Percentiles rank a stretch among this genome's conserved stretches.
Conservation (phyloP, 2,113 vertebrate species). For the Pluvianellus socialis region DNA sequence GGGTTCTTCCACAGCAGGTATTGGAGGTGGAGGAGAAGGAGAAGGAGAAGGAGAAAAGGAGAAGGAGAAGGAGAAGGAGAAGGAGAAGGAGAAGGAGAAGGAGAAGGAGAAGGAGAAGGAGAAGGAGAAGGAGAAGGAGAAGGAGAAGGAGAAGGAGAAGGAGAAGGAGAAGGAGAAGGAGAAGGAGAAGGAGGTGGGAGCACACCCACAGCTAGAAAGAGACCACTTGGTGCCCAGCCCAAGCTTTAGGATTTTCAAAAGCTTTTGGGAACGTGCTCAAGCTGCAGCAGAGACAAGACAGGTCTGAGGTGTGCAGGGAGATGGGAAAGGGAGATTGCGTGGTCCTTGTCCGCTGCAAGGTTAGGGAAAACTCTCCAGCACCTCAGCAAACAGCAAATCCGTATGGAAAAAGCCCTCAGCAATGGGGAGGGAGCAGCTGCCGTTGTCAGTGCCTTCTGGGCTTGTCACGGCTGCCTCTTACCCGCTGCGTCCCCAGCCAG, state of each 20-base stretch:
- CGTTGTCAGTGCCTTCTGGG: conserved; percentile 6
- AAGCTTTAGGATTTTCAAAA: neutral
- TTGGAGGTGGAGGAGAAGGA: too few relatives aligned
- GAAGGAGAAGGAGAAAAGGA: too few relatives aligned
- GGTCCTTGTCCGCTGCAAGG: neutral
- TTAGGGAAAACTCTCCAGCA: neutral
- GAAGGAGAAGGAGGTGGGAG: neutral
- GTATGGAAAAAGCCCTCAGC: neutral
- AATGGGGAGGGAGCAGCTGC: conserved; percentile 44
- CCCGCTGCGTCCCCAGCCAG: neutral
- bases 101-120: neutral
- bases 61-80: neutral
- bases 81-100: neutral
- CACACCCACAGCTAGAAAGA: neutral
- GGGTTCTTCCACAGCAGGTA: neutral
- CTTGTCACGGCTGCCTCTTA: neutral
- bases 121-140: too few relatives aligned
- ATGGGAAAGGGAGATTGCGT: neutral
- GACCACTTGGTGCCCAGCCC: neutral
- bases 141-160: too few relatives aligned
- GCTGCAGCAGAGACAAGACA: neutral
- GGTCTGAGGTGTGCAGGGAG: neutral
- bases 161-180: neutral
- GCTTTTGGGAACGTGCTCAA: neutral
- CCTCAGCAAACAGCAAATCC: neutral